Evolutionary conservation across 2,888 invertebrate species (phyloP).

Genomic region (Heliconius sara): DNA sequence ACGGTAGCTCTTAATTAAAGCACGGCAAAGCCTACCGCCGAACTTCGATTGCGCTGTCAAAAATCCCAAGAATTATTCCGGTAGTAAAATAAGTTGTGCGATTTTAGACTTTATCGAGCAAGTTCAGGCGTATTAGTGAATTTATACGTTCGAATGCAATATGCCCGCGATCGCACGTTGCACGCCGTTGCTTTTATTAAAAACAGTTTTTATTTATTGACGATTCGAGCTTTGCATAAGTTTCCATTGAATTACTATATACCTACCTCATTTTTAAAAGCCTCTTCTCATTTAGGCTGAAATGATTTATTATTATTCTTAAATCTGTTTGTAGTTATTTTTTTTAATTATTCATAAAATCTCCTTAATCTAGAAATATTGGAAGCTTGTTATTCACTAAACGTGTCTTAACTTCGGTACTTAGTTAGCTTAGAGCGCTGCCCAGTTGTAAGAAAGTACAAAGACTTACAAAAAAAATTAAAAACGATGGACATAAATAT

Average conservation of each 20-base stretch:
- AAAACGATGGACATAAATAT: too few species aligned
- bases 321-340: not conserved
- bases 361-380: too few species aligned
- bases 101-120: slow-evolving; percentile 81
- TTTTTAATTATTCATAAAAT: too few species aligned
- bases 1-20: slow-evolving; percentile 78
- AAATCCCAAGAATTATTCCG: slow-evolving; percentile 83
- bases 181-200: slow-evolving; percentile 76
- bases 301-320: not conserved
- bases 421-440: too few species aligned
- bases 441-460: too few species aligned
- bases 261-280: not conserved
- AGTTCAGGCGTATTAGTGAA: slow-evolving; percentile 82
- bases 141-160: slow-evolving; percentile 79
- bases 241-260: slow-evolving; percentile 27
- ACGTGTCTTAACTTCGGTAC: too few species aligned
- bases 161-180: slow-evolving; percentile 70
- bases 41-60: slow-evolving; percentile 84
- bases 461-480: too few species aligned
- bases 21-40: slow-evolving; percentile 75
- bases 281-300: not conserved
- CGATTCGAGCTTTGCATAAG: slow-evolving; percentile 61
- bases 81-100: slow-evolving; percentile 80
- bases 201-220: slow-evolving; percentile 80
- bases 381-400: too few species aligned